Evolutionary conservation across 1,140 invertebrate species (phyloP).

Genomic region (Bactericera cockerelli): DNA sequence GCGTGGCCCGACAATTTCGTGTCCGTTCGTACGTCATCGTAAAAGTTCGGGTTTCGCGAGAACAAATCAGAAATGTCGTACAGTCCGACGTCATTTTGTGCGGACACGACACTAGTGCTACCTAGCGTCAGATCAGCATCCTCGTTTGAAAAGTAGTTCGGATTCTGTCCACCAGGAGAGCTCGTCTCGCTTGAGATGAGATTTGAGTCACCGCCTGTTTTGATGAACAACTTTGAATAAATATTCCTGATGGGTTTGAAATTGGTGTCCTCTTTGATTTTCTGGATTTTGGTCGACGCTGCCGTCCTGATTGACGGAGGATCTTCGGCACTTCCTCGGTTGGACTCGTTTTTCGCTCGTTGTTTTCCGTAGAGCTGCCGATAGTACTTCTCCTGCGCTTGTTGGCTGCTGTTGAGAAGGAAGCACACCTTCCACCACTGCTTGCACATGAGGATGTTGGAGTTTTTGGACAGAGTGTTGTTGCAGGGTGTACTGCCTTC

Average conservation of each 20-base stretch:
- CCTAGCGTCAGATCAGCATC: not conserved
- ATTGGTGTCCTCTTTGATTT: not conserved
- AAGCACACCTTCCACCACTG: slow-evolving; percentile 79
- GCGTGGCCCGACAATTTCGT: too few species aligned
- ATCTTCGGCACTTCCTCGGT: too few species aligned
- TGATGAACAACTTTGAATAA: not conserved
- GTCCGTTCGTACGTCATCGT: not conserved
- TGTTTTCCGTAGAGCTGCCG: slow-evolving; percentile 51
- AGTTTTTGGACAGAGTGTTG: slow-evolving; percentile 22
- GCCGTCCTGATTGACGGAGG: not conserved
- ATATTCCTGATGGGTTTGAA: not conserved
- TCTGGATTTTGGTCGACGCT: not conserved
- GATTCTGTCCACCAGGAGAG: not conserved
- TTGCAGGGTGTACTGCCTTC: too few species aligned
- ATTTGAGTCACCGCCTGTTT: not conserved
- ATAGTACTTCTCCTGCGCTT: slow-evolving; percentile 67
- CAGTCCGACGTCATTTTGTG: not conserved
- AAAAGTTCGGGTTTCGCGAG: slow-evolving; percentile 2
- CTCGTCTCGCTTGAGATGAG: not conserved
- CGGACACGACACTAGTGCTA: not conserved
- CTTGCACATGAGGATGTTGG: slow-evolving; percentile 63
- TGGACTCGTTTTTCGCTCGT: not conserved
- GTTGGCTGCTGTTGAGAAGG: slow-evolving; percentile 43
- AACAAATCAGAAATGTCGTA: slow-evolving; percentile 5
- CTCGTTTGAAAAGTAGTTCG: not conserved